A percentile compares a stretch with the other conserved stretches of the same genome.
These are phyloP conservation scores for Furcula furcula DNA, from an alignment of 2,888 invertebrate genomes.

Conservation along the genomic window DNA sequence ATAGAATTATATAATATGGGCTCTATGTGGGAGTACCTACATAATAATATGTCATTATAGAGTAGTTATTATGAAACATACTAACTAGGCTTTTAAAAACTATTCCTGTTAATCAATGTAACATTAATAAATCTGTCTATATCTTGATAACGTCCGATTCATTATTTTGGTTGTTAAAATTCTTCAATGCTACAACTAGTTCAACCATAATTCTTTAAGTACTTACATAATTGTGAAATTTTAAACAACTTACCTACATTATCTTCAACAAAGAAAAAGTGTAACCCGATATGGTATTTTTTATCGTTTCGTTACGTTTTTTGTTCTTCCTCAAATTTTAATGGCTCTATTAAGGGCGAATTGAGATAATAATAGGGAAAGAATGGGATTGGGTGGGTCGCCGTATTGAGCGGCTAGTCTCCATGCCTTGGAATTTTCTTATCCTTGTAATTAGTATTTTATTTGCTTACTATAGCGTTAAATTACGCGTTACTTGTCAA, in stretches of 20 bases:
- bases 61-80: too few relatives aligned
- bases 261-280: constrained; percentile 10
- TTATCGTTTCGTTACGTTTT: constrained; percentile 21
- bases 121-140: too few relatives aligned
- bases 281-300: constrained; percentile 25
- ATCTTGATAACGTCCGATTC: too few relatives aligned
- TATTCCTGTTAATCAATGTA: too few relatives aligned
- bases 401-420: constrained; percentile 10
- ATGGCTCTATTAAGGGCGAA: constrained; percentile 63
- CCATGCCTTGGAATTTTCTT: constrained; percentile 19
- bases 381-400: constrained; percentile 26
- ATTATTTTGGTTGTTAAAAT: too few relatives aligned
- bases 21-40: too few relatives aligned
- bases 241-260: background rate
- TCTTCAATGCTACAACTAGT: too few relatives aligned
- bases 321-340: constrained; percentile 28
- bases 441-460: constrained; percentile 9
- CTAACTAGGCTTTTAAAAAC: too few relatives aligned
- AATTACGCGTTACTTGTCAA: constrained; percentile 15
- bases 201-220: too few relatives aligned
- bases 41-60: too few relatives aligned
- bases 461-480: constrained; percentile 13
- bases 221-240: too few relatives aligned
- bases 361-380: constrained; percentile 57
- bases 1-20: too few relatives aligned